These are phyloP conservation scores for Eulemur mongoz DNA, from an alignment of 2,797 vertebrate species.

Conservation along the genomic window DNA sequence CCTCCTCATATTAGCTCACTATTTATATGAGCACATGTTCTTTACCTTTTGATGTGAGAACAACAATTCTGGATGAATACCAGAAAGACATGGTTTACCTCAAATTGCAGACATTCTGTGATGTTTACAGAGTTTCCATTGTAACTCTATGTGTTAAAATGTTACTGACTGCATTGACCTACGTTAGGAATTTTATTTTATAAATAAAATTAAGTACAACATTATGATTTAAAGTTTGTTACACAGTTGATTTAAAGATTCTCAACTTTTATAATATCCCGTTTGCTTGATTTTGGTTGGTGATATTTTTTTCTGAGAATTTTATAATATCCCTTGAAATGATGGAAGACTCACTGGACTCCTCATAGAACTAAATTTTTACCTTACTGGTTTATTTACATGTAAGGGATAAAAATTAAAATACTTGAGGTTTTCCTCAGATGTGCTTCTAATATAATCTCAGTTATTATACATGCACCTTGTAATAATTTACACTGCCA, in stretches of 20 bases:
- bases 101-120: neutral
- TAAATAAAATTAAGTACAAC: neutral
- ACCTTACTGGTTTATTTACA: constrained; percentile 33
- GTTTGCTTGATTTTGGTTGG: constrained; percentile 26
- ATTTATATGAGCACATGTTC: neutral
- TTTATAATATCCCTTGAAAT: constrained; percentile 30
- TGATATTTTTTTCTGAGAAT: neutral
- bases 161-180: neutral
- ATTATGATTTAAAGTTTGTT: constrained; percentile 22
- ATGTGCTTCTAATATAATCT: neutral
- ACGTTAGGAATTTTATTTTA: constrained; percentile 30
- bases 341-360: constrained; percentile 14
- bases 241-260: neutral
- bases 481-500: neutral
- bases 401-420: neutral
- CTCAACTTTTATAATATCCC: neutral
- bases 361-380: neutral
- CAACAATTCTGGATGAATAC: neutral
- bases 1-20: neutral
- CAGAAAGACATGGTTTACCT: constrained; percentile 13
- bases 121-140: constrained; percentile 5
- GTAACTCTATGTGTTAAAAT: constrained; percentile 3
- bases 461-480: neutral
- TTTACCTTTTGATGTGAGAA: constrained; percentile 34
- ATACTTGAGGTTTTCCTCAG: neutral